phyloP scores from a whole-genome alignment of 2,888 invertebrate species.

The Glyphotaelius pellucidus region DNA sequence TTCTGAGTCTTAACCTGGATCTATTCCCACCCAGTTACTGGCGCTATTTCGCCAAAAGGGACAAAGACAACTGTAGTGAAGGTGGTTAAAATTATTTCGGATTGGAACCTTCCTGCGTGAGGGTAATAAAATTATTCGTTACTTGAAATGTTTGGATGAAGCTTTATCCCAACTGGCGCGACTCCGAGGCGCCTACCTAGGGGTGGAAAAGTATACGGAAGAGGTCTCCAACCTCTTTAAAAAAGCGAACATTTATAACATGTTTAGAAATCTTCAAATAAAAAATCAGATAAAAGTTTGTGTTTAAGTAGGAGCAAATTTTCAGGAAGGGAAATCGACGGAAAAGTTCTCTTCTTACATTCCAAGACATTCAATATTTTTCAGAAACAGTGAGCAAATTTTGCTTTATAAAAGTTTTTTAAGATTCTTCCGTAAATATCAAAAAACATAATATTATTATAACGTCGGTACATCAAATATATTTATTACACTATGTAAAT shows the following conservation, averaged over 20 bases:
- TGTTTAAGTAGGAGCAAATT: neutral
- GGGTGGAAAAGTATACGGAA: conserved; percentile 34
- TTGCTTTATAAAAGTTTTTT: too few relatives aligned
- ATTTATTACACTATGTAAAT: neutral
- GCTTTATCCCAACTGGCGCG: conserved; percentile 62
- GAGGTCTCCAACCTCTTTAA: neutral
- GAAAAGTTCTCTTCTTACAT: neutral
- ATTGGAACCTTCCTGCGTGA: neutral
- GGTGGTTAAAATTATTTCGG: neutral
- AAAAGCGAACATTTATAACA: neutral
- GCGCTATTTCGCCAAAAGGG: conserved; percentile 2
- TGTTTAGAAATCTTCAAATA: neutral
- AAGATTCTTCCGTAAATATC: too few relatives aligned
- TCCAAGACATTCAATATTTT: neutral
- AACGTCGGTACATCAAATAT: too few relatives aligned
- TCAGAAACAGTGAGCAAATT: neutral
- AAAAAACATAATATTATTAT: too few relatives aligned
- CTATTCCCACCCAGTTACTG: neutral
- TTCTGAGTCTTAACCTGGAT: conserved; percentile 56
- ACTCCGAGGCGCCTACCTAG: conserved; percentile 63
- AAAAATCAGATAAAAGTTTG: neutral
- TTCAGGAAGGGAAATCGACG: neutral
- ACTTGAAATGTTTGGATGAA: conserved; percentile 7
- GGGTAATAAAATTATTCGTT: neutral
- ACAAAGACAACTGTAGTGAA: neutral